These are phyloP conservation scores for Bicyclus anynana DNA, from an alignment of 1,140 invertebrate genomes.

Conservation along the genomic window DNA sequence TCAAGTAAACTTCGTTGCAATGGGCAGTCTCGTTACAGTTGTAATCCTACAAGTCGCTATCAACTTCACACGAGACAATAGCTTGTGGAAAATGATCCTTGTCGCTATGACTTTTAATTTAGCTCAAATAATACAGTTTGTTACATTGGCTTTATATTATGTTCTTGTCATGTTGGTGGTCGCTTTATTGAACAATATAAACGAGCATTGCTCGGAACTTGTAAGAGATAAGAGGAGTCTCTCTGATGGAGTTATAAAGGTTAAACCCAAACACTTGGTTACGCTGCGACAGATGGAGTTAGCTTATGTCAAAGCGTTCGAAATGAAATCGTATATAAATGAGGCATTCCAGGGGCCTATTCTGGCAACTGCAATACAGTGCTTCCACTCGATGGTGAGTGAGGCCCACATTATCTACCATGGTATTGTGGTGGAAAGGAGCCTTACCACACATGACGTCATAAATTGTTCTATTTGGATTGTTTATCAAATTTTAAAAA, in stretches of 20 bases:
- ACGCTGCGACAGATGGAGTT: conserved; percentile 42
- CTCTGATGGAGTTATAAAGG: conserved; percentile 21
- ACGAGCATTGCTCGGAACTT: conserved; percentile 28
- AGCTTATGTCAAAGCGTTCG: conserved; percentile 42
- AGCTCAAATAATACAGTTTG: conserved; percentile 51
- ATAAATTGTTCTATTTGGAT: conserved; percentile 56
- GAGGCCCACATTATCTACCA: conserved; percentile 55
- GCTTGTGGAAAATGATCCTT: conserved; percentile 44
- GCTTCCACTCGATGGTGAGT: conserved; percentile 55
- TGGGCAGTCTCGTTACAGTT: conserved; percentile 21
- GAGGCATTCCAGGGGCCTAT: conserved; percentile 46
- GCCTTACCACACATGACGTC: conserved; percentile 34
- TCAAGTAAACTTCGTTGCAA: conserved; percentile 28
- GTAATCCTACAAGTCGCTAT: conserved; percentile 32
- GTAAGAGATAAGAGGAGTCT: conserved; percentile 20
- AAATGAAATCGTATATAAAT: conserved; percentile 50
- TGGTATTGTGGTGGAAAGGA: conserved; percentile 29
- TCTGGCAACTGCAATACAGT: conserved; percentile 43
- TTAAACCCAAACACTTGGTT: conserved; percentile 28
- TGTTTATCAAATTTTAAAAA: conserved; percentile 53
- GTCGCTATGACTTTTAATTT: conserved; percentile 46
- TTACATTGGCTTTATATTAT: conserved; percentile 40
- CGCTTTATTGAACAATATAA: conserved; percentile 38
- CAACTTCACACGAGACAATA: conserved; percentile 39
- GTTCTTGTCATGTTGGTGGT: conserved; percentile 39